Evolutionary conservation across 2,888 invertebrate genomes (phyloP), one percentile per base, ranked within the genome.

Genomic region (Caenorhabditis zanzibari): DNA sequence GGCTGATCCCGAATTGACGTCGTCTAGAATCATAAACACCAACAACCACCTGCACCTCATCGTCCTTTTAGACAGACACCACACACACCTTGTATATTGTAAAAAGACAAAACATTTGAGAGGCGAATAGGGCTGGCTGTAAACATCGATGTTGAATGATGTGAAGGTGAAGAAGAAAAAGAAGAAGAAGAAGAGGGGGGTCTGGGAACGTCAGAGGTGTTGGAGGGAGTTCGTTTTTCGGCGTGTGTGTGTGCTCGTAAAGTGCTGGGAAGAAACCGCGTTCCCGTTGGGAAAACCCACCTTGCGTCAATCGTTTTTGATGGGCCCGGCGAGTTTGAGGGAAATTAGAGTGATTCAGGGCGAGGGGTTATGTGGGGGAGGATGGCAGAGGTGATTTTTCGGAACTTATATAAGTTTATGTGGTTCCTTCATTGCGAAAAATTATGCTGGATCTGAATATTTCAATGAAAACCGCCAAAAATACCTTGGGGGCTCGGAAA

Each of bases 51-150:
- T 44, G 14, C 44, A 24, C 64, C 64, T 28, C 64, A 22, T 19
- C 24, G 22, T 26, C 24, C 26, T 44, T 52, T 49, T 49, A 35
- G 52, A 66, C 66, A 32, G 66, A 66, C 32, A 74, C 74, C 49
- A 28, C 47, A 49, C 66, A 74, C 74, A 74, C 74, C 74, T 66
- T 74, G 74, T 52, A 74, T 63, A 52, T 73, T 73, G 73, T 73
- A 56, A 74, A 74, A 52, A 72, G 63, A 52, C 61, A 73, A 63
- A 73, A 63, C 64, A 63, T 54, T 63, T 32, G 35, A 28, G 59
- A 49, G 54, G 63, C 44, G 49, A 19, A 41, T 54, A 26, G 28
- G 22, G 64, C 26, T 10, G 75, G 58, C 66, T 75, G 75, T 75
- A 75, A 75, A 75, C 75, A 75, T 75, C 66, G 64, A 19, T 47